These are phyloP conservation scores for Cetoscarus ocellatus DNA, from an alignment of 2,797 vertebrate genomes.

Conservation along the genomic window DNA sequence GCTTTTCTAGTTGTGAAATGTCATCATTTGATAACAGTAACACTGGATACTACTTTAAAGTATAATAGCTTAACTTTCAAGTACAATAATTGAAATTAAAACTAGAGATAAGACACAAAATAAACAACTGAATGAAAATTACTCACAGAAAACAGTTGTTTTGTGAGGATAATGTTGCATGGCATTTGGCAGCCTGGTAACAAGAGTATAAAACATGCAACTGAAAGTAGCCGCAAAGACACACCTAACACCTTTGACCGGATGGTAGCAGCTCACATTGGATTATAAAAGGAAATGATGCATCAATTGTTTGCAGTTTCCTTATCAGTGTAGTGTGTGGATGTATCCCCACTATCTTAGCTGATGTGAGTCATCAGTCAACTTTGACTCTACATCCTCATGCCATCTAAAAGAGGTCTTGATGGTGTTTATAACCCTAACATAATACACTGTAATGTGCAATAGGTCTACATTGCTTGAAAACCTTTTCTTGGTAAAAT, in stretches of 20 bases:
- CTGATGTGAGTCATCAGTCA: constrained; percentile 28
- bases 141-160: too few species aligned
- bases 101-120: too few species aligned
- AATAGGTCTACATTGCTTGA: not conserved
- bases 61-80: too few species aligned
- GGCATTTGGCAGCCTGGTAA: not conserved
- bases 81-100: too few species aligned
- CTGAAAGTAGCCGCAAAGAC: constrained; percentile 10
- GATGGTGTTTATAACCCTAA: not conserved
- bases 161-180: not conserved
- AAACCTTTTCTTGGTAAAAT: not conserved
- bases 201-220: not conserved
- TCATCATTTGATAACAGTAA: too few species aligned
- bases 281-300: constrained; percentile 46
- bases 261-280: constrained; percentile 21
- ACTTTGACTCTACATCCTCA: not conserved
- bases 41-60: too few species aligned
- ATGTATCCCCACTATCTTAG: not conserved
- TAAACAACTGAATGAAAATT: too few species aligned
- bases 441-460: not conserved
- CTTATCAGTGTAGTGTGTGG: constrained; percentile 49
- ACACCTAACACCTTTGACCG: constrained; percentile 61
- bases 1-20: too few species aligned
- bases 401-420: constrained; percentile 4
- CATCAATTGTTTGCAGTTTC: constrained; percentile 17